Evolutionary conservation across 1,140 invertebrate species (phyloP), one percentile per base, ranked within the genome.

Genomic region (Drosophila ercepeae): DNA sequence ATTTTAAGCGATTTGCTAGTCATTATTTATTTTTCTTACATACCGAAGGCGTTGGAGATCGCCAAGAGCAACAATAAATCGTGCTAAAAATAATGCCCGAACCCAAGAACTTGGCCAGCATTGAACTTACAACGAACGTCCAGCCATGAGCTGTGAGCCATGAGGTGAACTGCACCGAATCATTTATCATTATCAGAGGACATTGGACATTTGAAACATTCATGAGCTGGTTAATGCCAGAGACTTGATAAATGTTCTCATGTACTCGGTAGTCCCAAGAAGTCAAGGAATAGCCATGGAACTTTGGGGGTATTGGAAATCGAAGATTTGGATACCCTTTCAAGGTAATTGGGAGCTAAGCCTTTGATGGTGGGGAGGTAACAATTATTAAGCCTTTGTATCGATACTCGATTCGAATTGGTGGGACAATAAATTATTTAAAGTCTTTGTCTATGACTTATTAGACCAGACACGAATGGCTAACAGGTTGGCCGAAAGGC

Each of bases 1-100:
- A 86, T 86, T 88, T 86, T 86, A 86, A 88, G 81, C 75, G 82
- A 86, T 86, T 86, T 77, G 81, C 76, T 64, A 67, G 58, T 57
- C 81, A 84, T 86, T 76, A 86, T 86, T 77, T 84, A 84, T 81
- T 69, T 86, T 61, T 48, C 63, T 63, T 61, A 44, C 46, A 76
- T 53, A 46, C 53, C 41, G 16, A 16, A 36, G 8, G 39, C 39
- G 39, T 42, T 42, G 18, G 46, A 48, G 48, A 59, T 67, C 55
- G 70, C 74, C 55, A 75, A 71, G 61, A 39, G 49, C 19, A 25
- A 75, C 75, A 83, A 84, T 84, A 68, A 53, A 58, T 48, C 51
- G 44, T n/a, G 9, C 75, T 61, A 83, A 61, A 86, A 63, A 75
- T 86, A 86, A 59, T 13, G 18, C 9, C 11, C 39, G 23, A 27